Evolutionary conservation across 2,888 invertebrate species (phyloP).

Genomic region (Lasioglossum zephyrum): DNA sequence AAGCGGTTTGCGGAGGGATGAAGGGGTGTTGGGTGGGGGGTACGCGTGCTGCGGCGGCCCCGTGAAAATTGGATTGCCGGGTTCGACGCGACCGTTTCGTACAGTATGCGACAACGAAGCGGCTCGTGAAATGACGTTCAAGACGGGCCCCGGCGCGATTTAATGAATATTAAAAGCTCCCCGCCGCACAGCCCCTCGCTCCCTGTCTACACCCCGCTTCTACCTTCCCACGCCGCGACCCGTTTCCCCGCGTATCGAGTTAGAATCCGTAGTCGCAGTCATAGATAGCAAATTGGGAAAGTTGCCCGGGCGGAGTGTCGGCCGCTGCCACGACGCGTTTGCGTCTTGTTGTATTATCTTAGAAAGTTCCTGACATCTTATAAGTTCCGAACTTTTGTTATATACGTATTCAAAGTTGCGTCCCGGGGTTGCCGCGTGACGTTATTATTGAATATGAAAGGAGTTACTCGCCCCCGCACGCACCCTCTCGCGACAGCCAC

Average conservation of each 20-base stretch:
- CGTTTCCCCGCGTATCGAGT: slow-evolving; percentile 62
- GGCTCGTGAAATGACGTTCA: slow-evolving; percentile 34
- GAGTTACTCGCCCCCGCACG: slow-evolving; percentile 27
- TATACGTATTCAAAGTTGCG: slow-evolving; percentile 71
- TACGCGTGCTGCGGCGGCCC: not conserved
- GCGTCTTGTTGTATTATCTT: slow-evolving; percentile 78
- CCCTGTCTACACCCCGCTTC: not conserved
- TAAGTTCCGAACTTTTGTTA: slow-evolving; percentile 78
- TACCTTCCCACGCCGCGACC: not conserved
- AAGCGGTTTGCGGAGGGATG: not conserved
- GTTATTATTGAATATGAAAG: slow-evolving; percentile 70
- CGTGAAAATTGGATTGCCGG: slow-evolving; percentile 32
- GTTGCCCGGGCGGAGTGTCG: slow-evolving; percentile 64
- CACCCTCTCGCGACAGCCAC: slow-evolving; percentile 17
- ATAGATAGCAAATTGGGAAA: slow-evolving; percentile 78
- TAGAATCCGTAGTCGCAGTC: slow-evolving; percentile 72
- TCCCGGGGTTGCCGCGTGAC: slow-evolving; percentile 53
- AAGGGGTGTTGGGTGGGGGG: not conserved
- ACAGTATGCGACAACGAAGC: slow-evolving; percentile 29
- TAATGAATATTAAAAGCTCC: slow-evolving; percentile 76
- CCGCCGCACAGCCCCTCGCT: not conserved
- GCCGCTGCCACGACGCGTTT: slow-evolving; percentile 68
- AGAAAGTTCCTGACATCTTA: slow-evolving; percentile 78
- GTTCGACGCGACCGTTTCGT: slow-evolving; percentile 1
- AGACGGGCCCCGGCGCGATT: slow-evolving; percentile 55